Conservation (phyloP, 1,140 invertebrate species). For the Lepidurus arcticus region DNA sequence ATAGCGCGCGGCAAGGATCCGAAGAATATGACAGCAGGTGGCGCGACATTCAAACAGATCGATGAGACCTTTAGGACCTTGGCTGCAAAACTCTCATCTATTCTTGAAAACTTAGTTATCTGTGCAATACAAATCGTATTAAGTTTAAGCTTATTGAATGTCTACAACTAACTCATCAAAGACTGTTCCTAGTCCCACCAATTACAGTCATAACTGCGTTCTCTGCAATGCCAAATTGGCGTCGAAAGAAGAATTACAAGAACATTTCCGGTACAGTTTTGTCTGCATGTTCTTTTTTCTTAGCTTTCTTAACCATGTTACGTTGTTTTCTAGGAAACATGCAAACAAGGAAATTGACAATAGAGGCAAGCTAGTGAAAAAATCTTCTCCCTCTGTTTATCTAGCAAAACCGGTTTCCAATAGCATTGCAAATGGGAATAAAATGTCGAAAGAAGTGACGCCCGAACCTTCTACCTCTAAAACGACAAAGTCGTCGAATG, state of each 20-base stretch:
- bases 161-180: not conserved
- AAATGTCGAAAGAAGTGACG: not conserved
- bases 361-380: not conserved
- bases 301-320: not conserved
- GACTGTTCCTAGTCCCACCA: not conserved
- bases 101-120: not conserved
- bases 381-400: not conserved
- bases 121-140: not conserved
- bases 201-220: not conserved
- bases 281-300: not conserved
- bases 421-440: not conserved
- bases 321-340: not conserved
- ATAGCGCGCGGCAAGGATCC: not conserved
- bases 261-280: conserved; percentile 11
- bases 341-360: conserved; percentile 3
- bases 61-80: not conserved
- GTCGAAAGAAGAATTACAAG: not conserved
- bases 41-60: not conserved
- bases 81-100: not conserved
- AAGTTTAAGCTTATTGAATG: not conserved
- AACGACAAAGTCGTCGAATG: not conserved
- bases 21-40: conserved; percentile 1
- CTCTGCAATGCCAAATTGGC: not conserved
- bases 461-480: not conserved
- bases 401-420: not conserved